Evolutionary conservation across 2,888 invertebrate species (phyloP).

Genomic region (Isoperla grammatica): DNA sequence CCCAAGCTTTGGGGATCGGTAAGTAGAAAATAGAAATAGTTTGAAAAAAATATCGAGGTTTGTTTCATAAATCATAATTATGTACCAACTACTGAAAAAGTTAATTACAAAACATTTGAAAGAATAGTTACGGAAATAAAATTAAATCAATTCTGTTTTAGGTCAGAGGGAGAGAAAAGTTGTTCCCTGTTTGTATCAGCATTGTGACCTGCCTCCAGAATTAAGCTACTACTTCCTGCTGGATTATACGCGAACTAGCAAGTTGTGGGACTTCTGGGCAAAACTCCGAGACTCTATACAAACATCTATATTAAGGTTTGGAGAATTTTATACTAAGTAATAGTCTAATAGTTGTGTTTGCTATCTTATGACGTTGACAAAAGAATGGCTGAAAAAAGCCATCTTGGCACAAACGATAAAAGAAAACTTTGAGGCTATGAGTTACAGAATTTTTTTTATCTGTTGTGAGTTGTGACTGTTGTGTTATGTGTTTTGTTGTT

Average conservation of each 20-base stretch:
- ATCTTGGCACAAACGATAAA: too few species aligned
- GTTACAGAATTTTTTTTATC: too few species aligned
- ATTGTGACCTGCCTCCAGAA: slow-evolving; percentile 58
- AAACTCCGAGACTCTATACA: slow-evolving; percentile 55
- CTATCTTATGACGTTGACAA: too few species aligned
- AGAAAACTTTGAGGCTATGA: too few species aligned
- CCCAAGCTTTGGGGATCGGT: slow-evolving; percentile 77
- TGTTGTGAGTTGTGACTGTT: too few species aligned
- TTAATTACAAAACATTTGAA: background rate
- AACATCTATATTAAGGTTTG: slow-evolving; percentile 21
- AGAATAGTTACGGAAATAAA: background rate
- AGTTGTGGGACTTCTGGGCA: slow-evolving; percentile 65
- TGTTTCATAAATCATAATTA: too few species aligned
- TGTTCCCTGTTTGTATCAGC: slow-evolving; percentile 63
- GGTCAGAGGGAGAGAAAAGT: slow-evolving; percentile 57
- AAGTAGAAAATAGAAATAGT: too few species aligned
- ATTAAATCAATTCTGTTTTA: slow-evolving; percentile 31
- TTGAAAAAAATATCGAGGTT: background rate
- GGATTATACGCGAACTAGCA: slow-evolving; percentile 50
- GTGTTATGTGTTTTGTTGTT: too few species aligned
- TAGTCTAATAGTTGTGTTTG: background rate
- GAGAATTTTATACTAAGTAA: background rate
- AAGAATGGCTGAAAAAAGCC: too few species aligned
- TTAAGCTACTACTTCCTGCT: slow-evolving; percentile 61
- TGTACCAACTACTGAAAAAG: too few species aligned